phyloP scores from a whole-genome alignment of 2,888 invertebrate genomes.

The Mythimna loreyi region DNA sequence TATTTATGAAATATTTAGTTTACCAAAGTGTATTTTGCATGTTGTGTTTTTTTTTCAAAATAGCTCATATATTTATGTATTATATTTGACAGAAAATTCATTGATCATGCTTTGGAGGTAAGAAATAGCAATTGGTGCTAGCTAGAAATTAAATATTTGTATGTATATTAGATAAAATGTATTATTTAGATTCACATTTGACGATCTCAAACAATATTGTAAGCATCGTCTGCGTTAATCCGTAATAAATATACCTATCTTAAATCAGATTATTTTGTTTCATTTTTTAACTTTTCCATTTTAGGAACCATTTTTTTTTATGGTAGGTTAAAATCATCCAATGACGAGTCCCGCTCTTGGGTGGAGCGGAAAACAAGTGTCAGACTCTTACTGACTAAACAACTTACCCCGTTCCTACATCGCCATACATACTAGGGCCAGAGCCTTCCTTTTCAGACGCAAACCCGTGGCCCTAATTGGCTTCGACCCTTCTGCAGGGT shows the following conservation, averaged over 20 bases:
- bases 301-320: too few species aligned
- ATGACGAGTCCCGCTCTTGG: too few species aligned
- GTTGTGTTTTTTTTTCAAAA: background rate
- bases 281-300: background rate
- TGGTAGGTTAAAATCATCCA: too few species aligned
- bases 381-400: too few species aligned
- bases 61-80: background rate
- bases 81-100: background rate
- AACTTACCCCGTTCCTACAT: too few species aligned
- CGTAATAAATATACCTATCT: slow-evolving; percentile 28
- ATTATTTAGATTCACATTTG: slow-evolving; percentile 7
- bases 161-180: slow-evolving; percentile 7
- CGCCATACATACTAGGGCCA: too few species aligned
- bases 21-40: background rate
- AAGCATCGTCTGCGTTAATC: background rate
- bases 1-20: background rate
- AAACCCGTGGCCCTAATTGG: too few species aligned
- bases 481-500: too few species aligned
- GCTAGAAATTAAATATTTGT: background rate
- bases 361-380: too few species aligned
- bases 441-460: too few species aligned
- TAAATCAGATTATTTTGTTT: background rate
- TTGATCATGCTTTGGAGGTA: background rate
- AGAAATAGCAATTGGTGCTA: too few species aligned
- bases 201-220: slow-evolving; percentile 26